Evolutionary conservation across 2,113 vertebrate species (phyloP), one percentile per base, ranked within the genome.

Genomic region (Phalacrocorax pelagicus): DNA sequence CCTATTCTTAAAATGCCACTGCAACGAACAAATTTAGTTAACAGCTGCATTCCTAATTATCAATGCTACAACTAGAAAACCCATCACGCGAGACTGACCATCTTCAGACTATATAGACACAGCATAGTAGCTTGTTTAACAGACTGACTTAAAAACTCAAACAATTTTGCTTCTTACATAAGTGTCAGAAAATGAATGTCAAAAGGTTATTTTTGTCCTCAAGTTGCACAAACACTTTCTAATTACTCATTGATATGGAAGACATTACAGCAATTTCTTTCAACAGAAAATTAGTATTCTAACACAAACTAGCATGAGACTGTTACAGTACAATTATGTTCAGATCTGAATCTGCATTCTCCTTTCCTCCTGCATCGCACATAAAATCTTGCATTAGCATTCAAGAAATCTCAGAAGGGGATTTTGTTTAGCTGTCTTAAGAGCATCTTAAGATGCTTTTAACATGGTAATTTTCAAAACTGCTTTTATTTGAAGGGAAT

Each of bases 1-100:
- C 22, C 34, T 40, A 2, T 40, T 87, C 67, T 59, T 63, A 67
- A 91, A 92, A 79, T 6, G 38, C 21, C 24, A 34, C 21, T 51
- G 20, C 13, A 88, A 44, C 11, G 40, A 67, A 81, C 15, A 58
- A 52, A 67, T 15, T 20, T 18, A 69, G 8, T 55, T 71, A 65
- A 54, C 6, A 84, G 54, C 32, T 83, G 34, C 13, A 4, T 69
- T 70, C 40, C 27, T 7, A 61, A 12, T 38, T 81, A 78, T 26
- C 40, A 47, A 29, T 10, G 30, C n/a, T 74, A 46, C 19, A 63
- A 62, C 21, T 14, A 70, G 11, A 54, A 82, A 73, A 81, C 34
- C 19, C 75, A 38, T 9, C 10, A 15, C 2, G 1, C 1, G 2
- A 63, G 51, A 66, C 10, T 1, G 2, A 79, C 32, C 34, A 70